Evolutionary conservation across 2,113 vertebrate species (phyloP), one percentile per base, ranked within the genome.

Genomic region (Pachyramphus minor): DNA sequence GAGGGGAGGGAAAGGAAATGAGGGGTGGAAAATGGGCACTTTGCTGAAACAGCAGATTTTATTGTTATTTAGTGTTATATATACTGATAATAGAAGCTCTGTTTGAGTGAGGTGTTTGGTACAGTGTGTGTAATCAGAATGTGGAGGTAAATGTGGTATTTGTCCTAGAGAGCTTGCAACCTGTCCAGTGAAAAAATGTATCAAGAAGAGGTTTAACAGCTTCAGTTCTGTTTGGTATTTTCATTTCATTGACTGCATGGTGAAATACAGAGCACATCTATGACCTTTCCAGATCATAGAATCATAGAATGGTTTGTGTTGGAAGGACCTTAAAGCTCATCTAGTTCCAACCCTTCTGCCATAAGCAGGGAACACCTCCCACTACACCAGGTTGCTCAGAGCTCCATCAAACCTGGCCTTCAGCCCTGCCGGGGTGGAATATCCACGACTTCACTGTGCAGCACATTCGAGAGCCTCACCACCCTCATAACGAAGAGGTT

Each of bases 31-130:
- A 92, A 77, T 31, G 60, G 68, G 60, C 49, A 50, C 74, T 81
- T 58, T 79, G 80, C 90, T 95, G 87, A 95, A 95, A 68, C 74
- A 87, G 91, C 90, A 74, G 39, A 49, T 89, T 76, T 92, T 95
- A 35, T 80, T 95, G 60, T 87, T 93, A 41, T 84, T 96, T 82
- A 53, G 25, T 77, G 39, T 87, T 79, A 69, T 33, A 35, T 39
- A 37, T 30, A 11, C 52, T 92, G 37, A 64, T 91, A 55, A 8
- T 75, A 64, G 58, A 84, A 80, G 45, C 17, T 84, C 41, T 78
- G 10, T 74, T 82, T 91, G 35, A 77, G 42, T 35, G 23, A 39
- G 15, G 12, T 49, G 28, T 73, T 71, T 64, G n/a, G 25, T 62
- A 56, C 21, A 6, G 4, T 44, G 24, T 49, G 8, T 35, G 3